Conservation (phyloP, 2,113 vertebrate species). For the Eublepharis macularius region DNA sequence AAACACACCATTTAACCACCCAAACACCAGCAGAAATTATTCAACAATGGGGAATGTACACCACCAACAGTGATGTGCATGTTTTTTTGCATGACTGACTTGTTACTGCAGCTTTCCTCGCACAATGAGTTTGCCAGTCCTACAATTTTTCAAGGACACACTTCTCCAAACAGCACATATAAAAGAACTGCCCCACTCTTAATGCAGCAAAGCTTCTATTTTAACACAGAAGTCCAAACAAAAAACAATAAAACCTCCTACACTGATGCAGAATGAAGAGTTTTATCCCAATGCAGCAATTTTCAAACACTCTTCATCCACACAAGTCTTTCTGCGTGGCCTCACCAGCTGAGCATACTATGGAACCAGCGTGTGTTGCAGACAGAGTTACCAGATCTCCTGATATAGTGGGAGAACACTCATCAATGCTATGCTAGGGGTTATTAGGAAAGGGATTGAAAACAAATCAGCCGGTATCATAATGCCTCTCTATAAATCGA, state of each 20-base stretch:
- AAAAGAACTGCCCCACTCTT: conserved; percentile 29
- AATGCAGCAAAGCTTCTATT: conserved; percentile 50
- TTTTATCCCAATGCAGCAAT: conserved; percentile 31
- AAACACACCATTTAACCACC: background rate
- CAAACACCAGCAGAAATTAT: background rate
- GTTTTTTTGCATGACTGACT: background rate
- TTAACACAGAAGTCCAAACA: background rate
- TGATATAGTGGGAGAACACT: too few species aligned
- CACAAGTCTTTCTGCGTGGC: conserved; percentile 2
- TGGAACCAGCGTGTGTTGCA: too few species aligned
- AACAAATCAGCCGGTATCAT: too few species aligned
- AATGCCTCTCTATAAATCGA: too few species aligned
- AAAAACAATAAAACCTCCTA: too few species aligned
- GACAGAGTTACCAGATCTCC: too few species aligned
- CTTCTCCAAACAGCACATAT: conserved; percentile 2
- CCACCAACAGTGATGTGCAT: background rate
- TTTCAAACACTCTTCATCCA: conserved; percentile 45
- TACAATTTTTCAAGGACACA: conserved; percentile 25
- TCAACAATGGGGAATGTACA: accelerated
- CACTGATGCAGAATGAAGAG: too few species aligned
- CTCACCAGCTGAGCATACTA: too few species aligned
- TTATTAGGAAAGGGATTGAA: too few species aligned
- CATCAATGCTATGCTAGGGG: too few species aligned
- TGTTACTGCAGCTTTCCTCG: background rate
- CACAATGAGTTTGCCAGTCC: conserved; percentile 28